Evolutionary conservation across 2,797 vertebrate species (phyloP), one percentile per base, ranked within the genome.

Genomic region (Neosilurus hyrtlii): DNA sequence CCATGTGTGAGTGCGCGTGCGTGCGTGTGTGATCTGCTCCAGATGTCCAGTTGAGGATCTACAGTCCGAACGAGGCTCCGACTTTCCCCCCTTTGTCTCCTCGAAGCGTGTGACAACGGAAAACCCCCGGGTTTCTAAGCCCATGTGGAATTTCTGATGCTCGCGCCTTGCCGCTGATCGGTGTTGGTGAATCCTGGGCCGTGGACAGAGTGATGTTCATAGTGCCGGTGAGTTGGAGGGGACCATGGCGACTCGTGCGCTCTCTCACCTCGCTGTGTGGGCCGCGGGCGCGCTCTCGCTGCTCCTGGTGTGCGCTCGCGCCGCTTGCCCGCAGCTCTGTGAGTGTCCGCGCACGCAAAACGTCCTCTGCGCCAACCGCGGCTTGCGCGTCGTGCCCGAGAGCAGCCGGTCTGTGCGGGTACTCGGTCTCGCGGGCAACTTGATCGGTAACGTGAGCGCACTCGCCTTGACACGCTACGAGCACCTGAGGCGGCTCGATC

Each of bases 391-490:
- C 0, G 96, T 98, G 84, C 97, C 98, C 85, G 85, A 82, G 26
- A 56, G 62, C 37, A 92, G 94, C 5, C 93, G 93, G 84, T 94
- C 95, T 51, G 89, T 96, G 87, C 94, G 95, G 84, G 95, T 96
- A 82, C 95, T 97, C 90, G 97, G 96, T 89, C 94, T 99, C 0
- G 97, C 96, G 4, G 98, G 98, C 2, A 99, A 99, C 90, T 98
- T 97, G 89, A 97, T 98, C 30, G 70, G 90, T 52, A 98, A 97
- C 90, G 92, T 99, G 91, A 96, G 96, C 0, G 95, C 95, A 61
- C 91, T 93, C 18, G 96, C 97, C 92, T 96, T 99, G 87, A 88
- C 92, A 52, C 93, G 93, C 81, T 94, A 96, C 87, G 91, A 91
- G 14, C 93, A 94, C 88, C 93, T 99, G 30, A 91, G 94, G 81